Conservation (phyloP, 2,797 vertebrate genomes). For the Stomatorhinus walkeri region DNA sequence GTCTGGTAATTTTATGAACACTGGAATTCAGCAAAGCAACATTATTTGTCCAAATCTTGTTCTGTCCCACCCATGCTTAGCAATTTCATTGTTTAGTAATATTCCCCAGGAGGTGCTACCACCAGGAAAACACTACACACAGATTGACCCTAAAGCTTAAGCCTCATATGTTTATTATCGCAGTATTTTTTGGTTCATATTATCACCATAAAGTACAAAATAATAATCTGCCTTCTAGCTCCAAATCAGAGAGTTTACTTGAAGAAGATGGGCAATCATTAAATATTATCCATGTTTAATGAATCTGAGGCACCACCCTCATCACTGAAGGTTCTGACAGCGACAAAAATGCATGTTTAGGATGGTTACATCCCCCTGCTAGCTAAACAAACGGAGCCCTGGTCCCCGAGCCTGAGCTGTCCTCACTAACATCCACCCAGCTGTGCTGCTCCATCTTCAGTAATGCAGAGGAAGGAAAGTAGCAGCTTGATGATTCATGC, state of each 20-base stretch:
- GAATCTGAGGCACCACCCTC: neutral
- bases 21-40: neutral
- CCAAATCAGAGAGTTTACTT: neutral
- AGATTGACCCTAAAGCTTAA: neutral
- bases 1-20: neutral
- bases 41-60: neutral
- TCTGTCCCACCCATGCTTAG: neutral
- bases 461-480: neutral
- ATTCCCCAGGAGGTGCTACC: neutral
- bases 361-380: neutral
- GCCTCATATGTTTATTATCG: neutral
- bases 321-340: neutral
- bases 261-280: neutral
- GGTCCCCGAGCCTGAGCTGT: neutral
- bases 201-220: neutral
- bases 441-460: neutral
- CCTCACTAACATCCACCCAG: neutral
- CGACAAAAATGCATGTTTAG: neutral
- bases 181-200: neutral
- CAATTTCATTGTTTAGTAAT: neutral
- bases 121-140: neutral
- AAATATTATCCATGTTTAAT: neutral
- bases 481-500: slow-evolving; percentile 22
- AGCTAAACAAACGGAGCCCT: neutral
- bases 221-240: neutral